A percentile compares a stretch with the other conserved stretches of the same genome.
These are phyloP conservation scores for Hermaeophaga mercurialis DNA, from an alignment of 2,888 invertebrate genomes.

Conservation along the genomic window DNA sequence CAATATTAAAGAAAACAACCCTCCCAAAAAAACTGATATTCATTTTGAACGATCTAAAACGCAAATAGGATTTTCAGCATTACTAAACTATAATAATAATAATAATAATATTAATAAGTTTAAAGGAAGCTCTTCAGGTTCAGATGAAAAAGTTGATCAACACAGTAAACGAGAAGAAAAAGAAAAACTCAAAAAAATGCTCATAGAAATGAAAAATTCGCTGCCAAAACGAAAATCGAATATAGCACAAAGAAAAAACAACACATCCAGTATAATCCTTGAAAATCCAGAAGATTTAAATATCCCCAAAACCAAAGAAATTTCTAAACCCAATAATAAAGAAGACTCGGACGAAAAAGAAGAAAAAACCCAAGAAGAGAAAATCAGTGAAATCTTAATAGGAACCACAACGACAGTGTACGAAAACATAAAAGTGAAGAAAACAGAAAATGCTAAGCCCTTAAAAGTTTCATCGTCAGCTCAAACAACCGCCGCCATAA, in stretches of 20 bases:
- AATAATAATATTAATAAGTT: too few relatives aligned
- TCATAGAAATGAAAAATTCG: conserved; percentile 79
- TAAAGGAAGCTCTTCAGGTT: conserved; percentile 52
- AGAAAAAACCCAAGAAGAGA: conserved; percentile 45
- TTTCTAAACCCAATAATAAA: conserved; percentile 18
- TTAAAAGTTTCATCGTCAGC: conserved; percentile 64
- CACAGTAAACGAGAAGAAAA: conserved; percentile 60
- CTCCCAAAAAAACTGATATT: conserved; percentile 39
- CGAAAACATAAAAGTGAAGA: conserved; percentile 58
- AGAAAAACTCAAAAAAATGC: conserved; percentile 70
- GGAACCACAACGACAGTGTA: conserved; percentile 56
- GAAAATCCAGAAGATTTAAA: conserved; percentile 49
- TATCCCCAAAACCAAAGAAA: not conserved
- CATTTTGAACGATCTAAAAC: conserved; percentile 54
- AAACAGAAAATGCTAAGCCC: conserved; percentile 51
- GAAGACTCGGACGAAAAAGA: conserved; percentile 48
- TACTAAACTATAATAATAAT: conserved; percentile 48
- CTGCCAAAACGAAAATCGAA: conserved; percentile 63
- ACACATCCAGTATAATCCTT: conserved; percentile 50
- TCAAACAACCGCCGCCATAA: conserved; percentile 63
- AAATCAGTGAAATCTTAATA: conserved; percentile 53
- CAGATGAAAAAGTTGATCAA: conserved; percentile 20
- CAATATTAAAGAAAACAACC: conserved; percentile 1
- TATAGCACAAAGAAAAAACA: conserved; percentile 44
- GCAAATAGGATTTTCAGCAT: conserved; percentile 55